A percentile compares a stretch with the other conserved stretches of the same genome.
Evolutionary conservation across 2,888 invertebrate genomes (phyloP).

Genomic region (Coelinius sp.): DNA sequence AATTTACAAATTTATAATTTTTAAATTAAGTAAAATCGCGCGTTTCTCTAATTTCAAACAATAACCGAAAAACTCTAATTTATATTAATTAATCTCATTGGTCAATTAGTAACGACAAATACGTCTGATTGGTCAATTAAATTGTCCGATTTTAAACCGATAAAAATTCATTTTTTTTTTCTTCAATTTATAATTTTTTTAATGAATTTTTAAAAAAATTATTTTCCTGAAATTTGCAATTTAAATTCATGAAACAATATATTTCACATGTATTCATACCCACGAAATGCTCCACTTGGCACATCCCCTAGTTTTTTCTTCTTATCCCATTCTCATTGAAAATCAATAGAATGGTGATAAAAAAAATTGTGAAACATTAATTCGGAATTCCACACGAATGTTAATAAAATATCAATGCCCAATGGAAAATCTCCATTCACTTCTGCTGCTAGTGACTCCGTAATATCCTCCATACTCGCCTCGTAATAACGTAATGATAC

Average conservation of each 20-base stretch:
- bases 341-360: conserved; percentile 10
- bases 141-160: background rate
- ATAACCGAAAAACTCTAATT: background rate
- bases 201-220: too few relatives aligned
- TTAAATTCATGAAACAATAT: background rate
- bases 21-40: background rate
- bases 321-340: conserved; percentile 13
- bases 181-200: background rate
- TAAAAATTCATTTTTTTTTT: background rate
- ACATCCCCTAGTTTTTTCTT: background rate
- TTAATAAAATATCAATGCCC: background rate
- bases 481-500: conserved; percentile 7
- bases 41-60: background rate
- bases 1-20: background rate
- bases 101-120: background rate
- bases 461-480: conserved; percentile 4
- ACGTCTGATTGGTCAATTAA: background rate
- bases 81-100: conserved; percentile 3
- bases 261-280: background rate
- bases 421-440: conserved; percentile 5
- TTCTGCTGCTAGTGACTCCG: background rate
- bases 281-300: conserved; percentile 6
- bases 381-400: background rate
- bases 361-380: background rate
- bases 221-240: background rate